phyloP scores from a whole-genome alignment of 2,888 invertebrate genomes.

The Amphipoea oculea region DNA sequence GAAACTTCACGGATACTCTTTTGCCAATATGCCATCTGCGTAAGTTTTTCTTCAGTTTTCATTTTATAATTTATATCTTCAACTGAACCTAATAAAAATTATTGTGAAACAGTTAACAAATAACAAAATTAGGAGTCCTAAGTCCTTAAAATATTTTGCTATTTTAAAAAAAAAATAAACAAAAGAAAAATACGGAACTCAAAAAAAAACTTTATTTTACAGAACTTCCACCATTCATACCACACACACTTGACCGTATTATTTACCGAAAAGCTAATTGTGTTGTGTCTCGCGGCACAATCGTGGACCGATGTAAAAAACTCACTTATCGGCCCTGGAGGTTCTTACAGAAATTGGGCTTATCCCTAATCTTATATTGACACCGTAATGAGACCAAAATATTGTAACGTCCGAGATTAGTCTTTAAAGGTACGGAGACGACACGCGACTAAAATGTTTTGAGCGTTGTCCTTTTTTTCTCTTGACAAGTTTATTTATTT shows the following conservation, averaged over 20 bases:
- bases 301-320: conserved; percentile 83
- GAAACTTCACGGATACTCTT: no score
- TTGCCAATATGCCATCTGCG: background rate
- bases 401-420: conserved; percentile 81
- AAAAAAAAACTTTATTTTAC: conserved; percentile 8
- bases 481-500: no score
- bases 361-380: conserved; percentile 91
- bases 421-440: conserved; percentile 50
- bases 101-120: background rate
- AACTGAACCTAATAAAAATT: no score
- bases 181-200: background rate
- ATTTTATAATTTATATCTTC: background rate
- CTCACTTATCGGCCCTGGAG: conserved; percentile 76
- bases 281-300: conserved; percentile 84
- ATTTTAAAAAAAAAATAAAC: background rate
- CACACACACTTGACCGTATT: conserved; percentile 51
- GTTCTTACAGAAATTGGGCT: conserved; percentile 84
- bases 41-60: no score
- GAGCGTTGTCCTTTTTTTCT: background rate
- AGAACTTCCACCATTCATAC: conserved; percentile 28
- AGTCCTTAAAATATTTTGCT: background rate
- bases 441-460: background rate
- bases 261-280: conserved; percentile 72
- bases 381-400: conserved; percentile 89
- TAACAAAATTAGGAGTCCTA: background rate